These are phyloP conservation scores for Lytechinus variegatus DNA, from an alignment of 35 echinoderm and acorn worm species.

Conservation along the genomic window DNA sequence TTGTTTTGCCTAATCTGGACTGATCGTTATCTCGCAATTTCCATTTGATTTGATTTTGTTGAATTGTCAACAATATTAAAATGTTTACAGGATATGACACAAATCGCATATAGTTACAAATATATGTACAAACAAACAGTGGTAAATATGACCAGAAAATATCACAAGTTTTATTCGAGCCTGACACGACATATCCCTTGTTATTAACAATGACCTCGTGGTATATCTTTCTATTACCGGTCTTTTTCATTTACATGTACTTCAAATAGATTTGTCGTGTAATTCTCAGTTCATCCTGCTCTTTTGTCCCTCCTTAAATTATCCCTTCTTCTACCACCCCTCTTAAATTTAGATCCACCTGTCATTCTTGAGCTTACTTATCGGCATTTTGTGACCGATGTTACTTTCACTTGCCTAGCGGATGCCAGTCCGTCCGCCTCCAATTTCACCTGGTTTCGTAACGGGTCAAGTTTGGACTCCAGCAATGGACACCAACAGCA, in stretches of 20 bases:
- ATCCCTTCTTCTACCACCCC: neutral
- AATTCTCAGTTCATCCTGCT: neutral
- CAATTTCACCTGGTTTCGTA: neutral
- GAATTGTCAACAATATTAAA: too few relatives aligned
- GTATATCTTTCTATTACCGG: neutral
- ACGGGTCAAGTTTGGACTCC: neutral
- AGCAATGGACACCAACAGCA: neutral
- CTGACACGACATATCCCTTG: too few relatives aligned
- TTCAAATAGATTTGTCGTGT: neutral
- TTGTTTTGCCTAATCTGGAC: too few relatives aligned
- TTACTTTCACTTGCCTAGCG: neutral
- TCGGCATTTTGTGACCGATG: neutral
- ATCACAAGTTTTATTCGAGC: too few relatives aligned
- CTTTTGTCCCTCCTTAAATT: neutral
- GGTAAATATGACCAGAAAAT: too few relatives aligned
- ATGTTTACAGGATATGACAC: too few relatives aligned
- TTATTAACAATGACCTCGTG: too few relatives aligned
- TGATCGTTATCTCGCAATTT: too few relatives aligned
- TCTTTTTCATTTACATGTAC: neutral
- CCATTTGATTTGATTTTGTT: too few relatives aligned
- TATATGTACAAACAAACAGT: too few relatives aligned
- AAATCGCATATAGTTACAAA: too few relatives aligned
- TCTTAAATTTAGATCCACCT: neutral
- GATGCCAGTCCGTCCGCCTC: neutral
- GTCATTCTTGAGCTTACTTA: neutral